Evolutionary conservation across 2,888 invertebrate species (phyloP), one percentile per base, ranked within the genome.

Genomic region (Boloria selene): DNA sequence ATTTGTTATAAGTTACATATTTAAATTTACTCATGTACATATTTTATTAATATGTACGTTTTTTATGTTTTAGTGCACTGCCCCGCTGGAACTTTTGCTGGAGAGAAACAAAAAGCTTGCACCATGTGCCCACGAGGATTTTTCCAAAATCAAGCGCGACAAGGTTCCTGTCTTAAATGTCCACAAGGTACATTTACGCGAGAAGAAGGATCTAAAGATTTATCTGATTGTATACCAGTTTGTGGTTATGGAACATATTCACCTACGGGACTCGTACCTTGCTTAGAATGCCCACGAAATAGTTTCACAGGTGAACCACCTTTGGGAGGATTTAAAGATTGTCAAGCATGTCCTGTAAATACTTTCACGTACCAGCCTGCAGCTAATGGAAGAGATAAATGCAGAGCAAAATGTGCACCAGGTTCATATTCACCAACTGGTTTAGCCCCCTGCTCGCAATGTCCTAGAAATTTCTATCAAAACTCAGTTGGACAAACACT

Each of bases 241-340:
- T 99, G 98, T 80, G 98, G 98, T 18, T 98, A 96, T 80, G 99
- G 99, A 67, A 98, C 98, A 22, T 98, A 98, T 85, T 98, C 98
- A 1, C 97, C 97, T 53, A 98, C 98, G 16, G 98, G 98, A 54
- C 93, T 98, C 75, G 97, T 97, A 4, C 97, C 98, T 18, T 99
- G 99, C 81, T 92, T 98, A 68, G 98, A 98, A 84, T 99, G 99
- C 87, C 97, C 98, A 2, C 94, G 97, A 73, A 98, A 98, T 80
- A 98, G 97, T 70, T 98, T 95, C 85, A 97, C 97, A 0, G 94
- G 95, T 0, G 96, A 96, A 84, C 98, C 98, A 68, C 98, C 98
- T 13, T 94, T 95, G 1, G 97, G 96, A 63, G 98, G 98, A 26
- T 98, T 96, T 85, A 98, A 97, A 83, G 98, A 98, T 77, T 99